Percentiles rank a stretch among this genome's conserved stretches.
phyloP scores from a whole-genome alignment of 2,797 vertebrate genomes.

The Zalophus californianus region DNA sequence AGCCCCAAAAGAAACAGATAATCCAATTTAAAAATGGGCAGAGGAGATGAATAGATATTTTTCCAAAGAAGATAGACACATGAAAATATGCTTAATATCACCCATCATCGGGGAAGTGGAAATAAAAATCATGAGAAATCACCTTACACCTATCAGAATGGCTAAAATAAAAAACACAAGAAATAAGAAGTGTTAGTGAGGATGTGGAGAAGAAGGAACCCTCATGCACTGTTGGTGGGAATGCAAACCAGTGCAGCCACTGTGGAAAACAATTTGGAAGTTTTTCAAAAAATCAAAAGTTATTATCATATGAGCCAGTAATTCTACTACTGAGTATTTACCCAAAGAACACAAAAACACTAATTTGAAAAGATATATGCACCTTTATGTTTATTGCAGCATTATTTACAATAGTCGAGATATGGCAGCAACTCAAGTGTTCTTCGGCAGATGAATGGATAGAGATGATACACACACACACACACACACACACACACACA shows the following conservation, averaged over 20 bases:
- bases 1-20: neutral
- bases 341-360: neutral
- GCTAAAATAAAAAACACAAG: neutral
- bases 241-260: neutral
- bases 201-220: neutral
- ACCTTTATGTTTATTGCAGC: neutral
- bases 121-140: neutral
- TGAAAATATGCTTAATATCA: neutral
- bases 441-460: neutral
- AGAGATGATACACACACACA: neutral
- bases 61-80: neutral
- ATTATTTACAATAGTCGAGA: neutral
- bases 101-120: neutral
- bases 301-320: neutral
- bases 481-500: neutral
- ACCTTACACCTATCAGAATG: neutral
- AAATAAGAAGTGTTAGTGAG: neutral
- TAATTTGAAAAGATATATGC: neutral
- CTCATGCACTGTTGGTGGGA: neutral
- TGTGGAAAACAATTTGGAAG: neutral
- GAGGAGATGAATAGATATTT: neutral
- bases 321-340: neutral
- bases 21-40: neutral
- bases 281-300: neutral
- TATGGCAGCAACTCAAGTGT: neutral